Percentiles rank a stretch among this genome's conserved stretches.
Evolutionary conservation across 1,140 invertebrate genomes (phyloP).

Genomic region (Drosophila micromelanica): DNA sequence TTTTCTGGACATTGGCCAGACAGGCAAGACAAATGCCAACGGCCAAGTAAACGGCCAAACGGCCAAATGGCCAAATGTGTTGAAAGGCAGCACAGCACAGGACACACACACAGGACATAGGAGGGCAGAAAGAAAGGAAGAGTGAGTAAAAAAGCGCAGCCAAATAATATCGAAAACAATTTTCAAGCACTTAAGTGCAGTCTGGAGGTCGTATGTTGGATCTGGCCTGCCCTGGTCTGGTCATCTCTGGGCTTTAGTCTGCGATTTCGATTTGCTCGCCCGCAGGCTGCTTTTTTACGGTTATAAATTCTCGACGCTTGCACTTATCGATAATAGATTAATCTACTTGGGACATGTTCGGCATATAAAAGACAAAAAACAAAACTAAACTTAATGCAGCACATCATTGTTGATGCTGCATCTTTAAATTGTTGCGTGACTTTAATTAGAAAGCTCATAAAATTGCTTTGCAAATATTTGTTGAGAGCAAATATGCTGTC

Average conservation of each 20-base stretch:
- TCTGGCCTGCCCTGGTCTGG: conserved; percentile 1
- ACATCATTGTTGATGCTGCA: no score
- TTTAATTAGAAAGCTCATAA: conserved; percentile 57
- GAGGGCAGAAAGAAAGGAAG: not conserved
- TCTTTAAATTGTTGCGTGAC: not conserved
- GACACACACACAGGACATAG: conserved; percentile 4
- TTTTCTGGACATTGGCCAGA: conserved; percentile 70
- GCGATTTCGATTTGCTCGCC: conserved; percentile 47
- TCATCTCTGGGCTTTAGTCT: conserved; percentile 15
- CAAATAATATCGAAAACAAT: conserved; percentile 83
- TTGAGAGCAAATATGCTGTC: conserved; percentile 43
- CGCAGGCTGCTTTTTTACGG: conserved; percentile 65
- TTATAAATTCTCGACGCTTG: conserved; percentile 80
- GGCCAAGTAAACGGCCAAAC: conserved; percentile 61
- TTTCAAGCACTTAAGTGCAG: conserved; percentile 83
- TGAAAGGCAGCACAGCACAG: conserved; percentile 56
- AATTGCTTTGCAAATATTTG: conserved; percentile 60
- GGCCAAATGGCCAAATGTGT: conserved; percentile 63
- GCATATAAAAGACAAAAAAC: conserved; percentile 55
- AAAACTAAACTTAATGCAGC: not conserved
- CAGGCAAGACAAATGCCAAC: conserved; percentile 79
- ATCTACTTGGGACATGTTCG: conserved; percentile 82
- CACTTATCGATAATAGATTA: conserved; percentile 84
- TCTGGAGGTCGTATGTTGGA: conserved; percentile 56
- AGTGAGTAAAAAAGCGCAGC: conserved; percentile 41